Evolutionary conservation across 2,888 invertebrate genomes (phyloP).

Genomic region (Magallana nippona): DNA sequence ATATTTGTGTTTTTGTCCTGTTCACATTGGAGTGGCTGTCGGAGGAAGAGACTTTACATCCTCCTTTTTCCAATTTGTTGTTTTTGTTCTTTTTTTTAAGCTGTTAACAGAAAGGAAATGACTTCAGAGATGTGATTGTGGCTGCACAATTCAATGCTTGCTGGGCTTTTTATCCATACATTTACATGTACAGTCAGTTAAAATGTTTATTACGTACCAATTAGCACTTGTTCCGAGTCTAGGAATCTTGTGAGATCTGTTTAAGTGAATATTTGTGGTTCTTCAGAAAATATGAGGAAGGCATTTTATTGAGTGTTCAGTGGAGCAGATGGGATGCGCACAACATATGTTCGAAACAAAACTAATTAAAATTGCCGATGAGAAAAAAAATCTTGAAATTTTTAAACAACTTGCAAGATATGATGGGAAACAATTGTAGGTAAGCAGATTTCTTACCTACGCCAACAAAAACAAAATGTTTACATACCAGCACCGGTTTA

Average conservation of each 20-base stretch:
- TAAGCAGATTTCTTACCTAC: not conserved
- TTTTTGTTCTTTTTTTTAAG: not conserved
- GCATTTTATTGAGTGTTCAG: not conserved
- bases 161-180: not conserved
- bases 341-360: not conserved
- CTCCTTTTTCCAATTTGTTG: not conserved
- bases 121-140: not conserved
- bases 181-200: not conserved
- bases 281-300: not conserved
- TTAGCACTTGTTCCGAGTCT: not conserved
- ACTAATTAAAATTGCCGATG: not conserved
- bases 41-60: not conserved
- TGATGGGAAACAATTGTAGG: not conserved
- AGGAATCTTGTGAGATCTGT: not conserved
- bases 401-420: not conserved
- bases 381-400: not conserved
- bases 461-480: constrained; percentile 20
- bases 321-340: not conserved
- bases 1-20: not conserved
- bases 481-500: not conserved
- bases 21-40: not conserved
- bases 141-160: not conserved
- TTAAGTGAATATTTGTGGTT: not conserved
- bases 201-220: not conserved
- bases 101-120: not conserved